These are phyloP conservation scores for Limnephilus rhombicus DNA, from an alignment of 2,888 invertebrate species.

Conservation along the genomic window DNA sequence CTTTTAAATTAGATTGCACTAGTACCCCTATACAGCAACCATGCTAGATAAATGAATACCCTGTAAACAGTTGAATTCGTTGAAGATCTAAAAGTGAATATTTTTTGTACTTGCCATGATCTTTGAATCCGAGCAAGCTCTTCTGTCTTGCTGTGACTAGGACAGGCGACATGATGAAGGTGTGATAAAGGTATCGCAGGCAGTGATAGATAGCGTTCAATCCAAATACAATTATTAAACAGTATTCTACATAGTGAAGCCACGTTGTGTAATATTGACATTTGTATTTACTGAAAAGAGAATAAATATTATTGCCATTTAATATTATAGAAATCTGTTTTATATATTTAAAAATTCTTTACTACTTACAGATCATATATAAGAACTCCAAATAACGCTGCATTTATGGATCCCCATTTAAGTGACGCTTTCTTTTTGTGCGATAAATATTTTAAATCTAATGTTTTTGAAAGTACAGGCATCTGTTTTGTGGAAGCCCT, in stretches of 20 bases:
- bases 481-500: constrained; percentile 69
- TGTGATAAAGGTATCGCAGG: constrained; percentile 73
- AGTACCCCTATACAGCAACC: not conserved
- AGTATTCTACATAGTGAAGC: constrained; percentile 73
- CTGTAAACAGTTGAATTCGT: not conserved
- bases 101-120: constrained; percentile 69
- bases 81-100: not conserved
- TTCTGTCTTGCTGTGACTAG: constrained; percentile 76
- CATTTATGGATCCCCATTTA: constrained; percentile 80
- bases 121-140: constrained; percentile 76
- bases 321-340: not conserved
- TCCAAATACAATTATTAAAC: constrained; percentile 72
- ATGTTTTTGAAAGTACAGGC: constrained; percentile 76
- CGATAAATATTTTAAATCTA: constrained; percentile 76
- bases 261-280: constrained; percentile 74
- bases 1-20: not conserved
- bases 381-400: constrained; percentile 76
- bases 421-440: constrained; percentile 76
- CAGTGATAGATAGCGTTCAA: constrained; percentile 78
- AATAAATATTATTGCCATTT: not conserved
- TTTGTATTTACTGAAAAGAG: constrained; percentile 70
- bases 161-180: constrained; percentile 73
- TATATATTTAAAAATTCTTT: not conserved
- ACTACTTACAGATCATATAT: constrained; percentile 80
- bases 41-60: not conserved